Percentiles rank a stretch among this genome's conserved stretches.
Evolutionary conservation across 2,888 invertebrate species (phyloP).

Genomic region (Hemaris fuciformis): DNA sequence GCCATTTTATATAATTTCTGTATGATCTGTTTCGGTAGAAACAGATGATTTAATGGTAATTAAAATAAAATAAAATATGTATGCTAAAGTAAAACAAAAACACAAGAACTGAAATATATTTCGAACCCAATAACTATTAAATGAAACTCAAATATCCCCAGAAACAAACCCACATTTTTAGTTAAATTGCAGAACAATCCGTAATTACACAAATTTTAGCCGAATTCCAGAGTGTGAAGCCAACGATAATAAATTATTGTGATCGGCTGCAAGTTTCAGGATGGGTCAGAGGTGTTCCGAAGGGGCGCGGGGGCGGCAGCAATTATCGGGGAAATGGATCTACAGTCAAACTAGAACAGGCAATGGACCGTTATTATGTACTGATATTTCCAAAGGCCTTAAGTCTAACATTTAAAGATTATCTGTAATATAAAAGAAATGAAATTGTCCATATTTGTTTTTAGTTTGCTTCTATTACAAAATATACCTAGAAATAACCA

Average conservation of each 20-base stretch:
- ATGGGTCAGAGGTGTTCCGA: slow-evolving; percentile 76
- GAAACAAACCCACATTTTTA: background rate
- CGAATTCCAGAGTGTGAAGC: slow-evolving; percentile 35
- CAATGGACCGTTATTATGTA: background rate
- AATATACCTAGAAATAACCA: too few species aligned
- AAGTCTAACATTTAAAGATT: too few species aligned
- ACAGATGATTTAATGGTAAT: too few species aligned
- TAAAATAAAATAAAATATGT: too few species aligned
- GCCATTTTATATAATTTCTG: too few species aligned
- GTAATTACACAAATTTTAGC: slow-evolving; percentile 27
- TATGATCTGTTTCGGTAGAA: too few species aligned
- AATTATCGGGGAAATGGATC: slow-evolving; percentile 64
- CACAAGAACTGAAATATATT: background rate
- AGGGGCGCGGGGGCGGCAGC: slow-evolving; percentile 61
- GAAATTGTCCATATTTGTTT: too few species aligned
- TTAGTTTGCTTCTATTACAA: too few species aligned
- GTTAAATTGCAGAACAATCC: slow-evolving; percentile 10
- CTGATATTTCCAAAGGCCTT: too few species aligned
- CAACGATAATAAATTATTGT: slow-evolving; percentile 70
- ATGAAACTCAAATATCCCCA: background rate
- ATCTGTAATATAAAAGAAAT: too few species aligned
- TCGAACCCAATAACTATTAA: background rate
- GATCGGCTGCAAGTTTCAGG: slow-evolving; percentile 80
- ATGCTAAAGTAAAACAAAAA: background rate
- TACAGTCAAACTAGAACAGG: slow-evolving; percentile 40